Conservation (phyloP, 2,113 vertebrate species). For the Austrofundulus limnaeus region DNA sequence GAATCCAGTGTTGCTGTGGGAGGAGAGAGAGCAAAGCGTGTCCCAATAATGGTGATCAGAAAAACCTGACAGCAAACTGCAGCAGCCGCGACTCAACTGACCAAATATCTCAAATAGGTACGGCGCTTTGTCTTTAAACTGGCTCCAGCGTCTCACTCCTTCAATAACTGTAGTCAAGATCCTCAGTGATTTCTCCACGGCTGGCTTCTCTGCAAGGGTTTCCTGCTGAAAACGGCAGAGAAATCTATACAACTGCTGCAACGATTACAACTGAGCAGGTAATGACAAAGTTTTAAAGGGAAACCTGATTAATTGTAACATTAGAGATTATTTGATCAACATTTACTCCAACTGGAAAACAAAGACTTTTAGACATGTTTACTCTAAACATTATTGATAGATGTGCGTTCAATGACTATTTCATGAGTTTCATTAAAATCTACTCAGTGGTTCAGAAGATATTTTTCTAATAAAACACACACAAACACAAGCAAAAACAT, state of each 20-base stretch:
- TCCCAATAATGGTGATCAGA: constrained; percentile 9
- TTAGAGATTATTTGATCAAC: too few species aligned
- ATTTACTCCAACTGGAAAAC: too few species aligned
- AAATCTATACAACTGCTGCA: background rate
- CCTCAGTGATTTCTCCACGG: constrained; percentile 82
- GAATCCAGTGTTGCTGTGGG: constrained; percentile 89
- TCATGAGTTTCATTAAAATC: too few species aligned
- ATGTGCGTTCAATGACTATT: too few species aligned
- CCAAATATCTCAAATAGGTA: constrained; percentile 92
- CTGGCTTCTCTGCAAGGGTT: constrained; percentile 66
- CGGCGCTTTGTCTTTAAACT: constrained; percentile 80
- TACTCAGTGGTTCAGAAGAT: too few species aligned
- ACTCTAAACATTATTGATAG: too few species aligned
- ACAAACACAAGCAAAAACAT: too few species aligned
- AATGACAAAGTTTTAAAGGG: too few species aligned
- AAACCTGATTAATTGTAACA: too few species aligned
- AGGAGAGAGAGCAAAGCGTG: constrained; percentile 33
- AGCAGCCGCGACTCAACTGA: constrained; percentile 63
- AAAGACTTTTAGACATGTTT: too few species aligned
- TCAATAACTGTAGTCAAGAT: constrained; percentile 88
- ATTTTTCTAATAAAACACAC: too few species aligned
- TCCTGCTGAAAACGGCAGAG: constrained; percentile 56
- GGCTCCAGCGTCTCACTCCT: constrained; percentile 92
- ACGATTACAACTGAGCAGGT: background rate
- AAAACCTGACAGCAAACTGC: background rate